Base-by-base conservation (phyloP, 2,888 invertebrate genomes). In the Ormyrus pomaceus region DNA sequence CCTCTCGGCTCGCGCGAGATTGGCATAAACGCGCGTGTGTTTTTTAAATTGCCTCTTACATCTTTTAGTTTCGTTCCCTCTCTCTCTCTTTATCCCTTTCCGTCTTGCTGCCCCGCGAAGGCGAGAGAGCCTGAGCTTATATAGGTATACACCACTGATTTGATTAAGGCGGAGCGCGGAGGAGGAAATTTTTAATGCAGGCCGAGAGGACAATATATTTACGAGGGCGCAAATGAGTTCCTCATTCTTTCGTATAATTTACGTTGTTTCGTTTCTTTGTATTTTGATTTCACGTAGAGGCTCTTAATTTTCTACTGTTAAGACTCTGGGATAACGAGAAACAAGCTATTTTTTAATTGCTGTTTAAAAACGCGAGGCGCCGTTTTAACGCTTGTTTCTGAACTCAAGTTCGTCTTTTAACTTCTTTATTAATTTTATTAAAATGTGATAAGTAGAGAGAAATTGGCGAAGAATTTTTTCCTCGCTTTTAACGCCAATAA, bases 11-110 rank as follows among this genome's bases (percentile, higher is more conserved):
- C 62, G 58, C 72, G 64, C 72, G 64, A 81, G 76, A 81, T 81
- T 81, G 78, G 79, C 79, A 79, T 81, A 79, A 81, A 64, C 64
- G 71, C 78, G 71, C 81, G 72, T 65, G 81, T 74, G 79, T 79
- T 81, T 79, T 81, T 81, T 79, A 76, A 81, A 82, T 82, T 82
- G 70, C 82, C 70, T 70, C 70, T 70, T 82, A 82, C 79, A 79
- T 82, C 76, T 73, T 82, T 82, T 75, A 81, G 68, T 34, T 71
- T 74, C 55, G 51, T 6, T 66, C 48, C 34, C 59, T 55, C 11
- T 46, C 19, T 65, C 7, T 58, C 70, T 68, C 50, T 34, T 6
- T 45, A 6, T 53, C 19, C 6, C 53, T 19, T 9, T 66, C 9
- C 9, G 66, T 64, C n/a, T 10, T 19, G 2, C 10, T 7, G 53